A percentile compares a stretch with the other conserved stretches of the same genome.
These are phyloP conservation scores for Phaedon cochleariae DNA, from an alignment of 2,888 invertebrate genomes.

Conservation along the genomic window DNA sequence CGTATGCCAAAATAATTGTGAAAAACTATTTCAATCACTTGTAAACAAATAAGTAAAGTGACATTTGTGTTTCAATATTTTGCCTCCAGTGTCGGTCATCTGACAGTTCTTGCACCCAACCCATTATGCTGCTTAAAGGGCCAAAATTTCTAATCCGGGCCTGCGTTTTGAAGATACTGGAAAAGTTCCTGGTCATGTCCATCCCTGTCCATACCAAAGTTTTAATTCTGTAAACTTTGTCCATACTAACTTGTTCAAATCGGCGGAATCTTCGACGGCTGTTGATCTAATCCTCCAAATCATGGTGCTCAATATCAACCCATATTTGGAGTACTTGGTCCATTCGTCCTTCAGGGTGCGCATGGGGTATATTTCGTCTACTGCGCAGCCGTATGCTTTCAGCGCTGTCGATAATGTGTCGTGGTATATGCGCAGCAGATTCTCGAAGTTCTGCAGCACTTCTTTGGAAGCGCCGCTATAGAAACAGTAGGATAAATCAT, in stretches of 20 bases:
- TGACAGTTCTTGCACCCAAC: no score
- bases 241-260: not conserved
- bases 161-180: no score
- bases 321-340: constrained; percentile 25
- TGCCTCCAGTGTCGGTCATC: no score
- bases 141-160: no score
- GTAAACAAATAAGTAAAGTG: no score
- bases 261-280: constrained; percentile 1
- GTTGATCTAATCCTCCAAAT: constrained; percentile 4
- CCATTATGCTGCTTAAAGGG: no score
- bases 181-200: no score
- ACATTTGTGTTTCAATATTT: no score
- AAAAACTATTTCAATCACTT: no score
- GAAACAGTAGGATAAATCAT: constrained; percentile 51
- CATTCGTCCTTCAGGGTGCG: constrained; percentile 26
- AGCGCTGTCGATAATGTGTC: constrained; percentile 42
- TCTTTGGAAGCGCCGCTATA: constrained; percentile 46
- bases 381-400: constrained; percentile 41
- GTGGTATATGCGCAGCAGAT: constrained; percentile 48
- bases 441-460: constrained; percentile 45
- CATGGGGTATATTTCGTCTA: constrained; percentile 40
- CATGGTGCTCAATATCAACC: constrained; percentile 21
- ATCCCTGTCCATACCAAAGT: no score
- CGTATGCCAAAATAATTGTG: no score
- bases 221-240: no score